phyloP scores from a whole-genome alignment of 2,888 invertebrate species.

The Pheosia gnoma region DNA sequence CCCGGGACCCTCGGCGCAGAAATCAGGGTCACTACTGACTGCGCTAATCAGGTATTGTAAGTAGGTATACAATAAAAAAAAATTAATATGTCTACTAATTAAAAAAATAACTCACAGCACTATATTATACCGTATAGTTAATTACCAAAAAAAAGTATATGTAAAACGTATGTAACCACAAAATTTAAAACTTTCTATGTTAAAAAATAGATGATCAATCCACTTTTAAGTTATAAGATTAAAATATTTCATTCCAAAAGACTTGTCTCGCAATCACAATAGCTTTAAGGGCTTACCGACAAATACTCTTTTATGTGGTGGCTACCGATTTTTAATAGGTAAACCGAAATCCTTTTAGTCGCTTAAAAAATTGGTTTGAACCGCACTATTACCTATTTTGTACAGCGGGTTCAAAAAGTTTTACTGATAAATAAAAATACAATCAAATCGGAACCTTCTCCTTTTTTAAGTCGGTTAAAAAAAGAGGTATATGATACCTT shows the following conservation, averaged over 20 bases:
- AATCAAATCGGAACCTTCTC: no score
- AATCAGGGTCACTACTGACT: no score
- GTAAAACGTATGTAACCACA: conserved; percentile 8
- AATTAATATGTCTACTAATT: no score
- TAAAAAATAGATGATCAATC: not conserved
- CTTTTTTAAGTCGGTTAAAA: no score
- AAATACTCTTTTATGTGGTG: conserved; percentile 63
- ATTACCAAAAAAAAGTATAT: conserved; percentile 15
- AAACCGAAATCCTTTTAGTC: conserved; percentile 53
- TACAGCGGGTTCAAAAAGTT: conserved; percentile 12
- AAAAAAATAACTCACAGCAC: conserved; percentile 8
- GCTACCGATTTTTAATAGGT: conserved; percentile 60
- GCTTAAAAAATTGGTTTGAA: conserved; percentile 37
- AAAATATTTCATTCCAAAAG: conserved; percentile 42
- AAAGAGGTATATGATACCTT: no score
- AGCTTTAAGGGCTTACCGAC: conserved; percentile 51
- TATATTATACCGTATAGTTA: not conserved
- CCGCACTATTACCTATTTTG: conserved; percentile 5
- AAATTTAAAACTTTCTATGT: not conserved
- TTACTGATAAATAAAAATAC: not conserved
- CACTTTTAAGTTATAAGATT: conserved; percentile 37
- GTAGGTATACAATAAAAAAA: no score
- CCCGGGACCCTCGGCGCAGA: no score
- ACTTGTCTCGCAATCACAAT: conserved; percentile 11
- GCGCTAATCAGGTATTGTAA: no score